Evolutionary conservation across 2,113 vertebrate species (phyloP).

Genomic region (Barbus barbus): DNA sequence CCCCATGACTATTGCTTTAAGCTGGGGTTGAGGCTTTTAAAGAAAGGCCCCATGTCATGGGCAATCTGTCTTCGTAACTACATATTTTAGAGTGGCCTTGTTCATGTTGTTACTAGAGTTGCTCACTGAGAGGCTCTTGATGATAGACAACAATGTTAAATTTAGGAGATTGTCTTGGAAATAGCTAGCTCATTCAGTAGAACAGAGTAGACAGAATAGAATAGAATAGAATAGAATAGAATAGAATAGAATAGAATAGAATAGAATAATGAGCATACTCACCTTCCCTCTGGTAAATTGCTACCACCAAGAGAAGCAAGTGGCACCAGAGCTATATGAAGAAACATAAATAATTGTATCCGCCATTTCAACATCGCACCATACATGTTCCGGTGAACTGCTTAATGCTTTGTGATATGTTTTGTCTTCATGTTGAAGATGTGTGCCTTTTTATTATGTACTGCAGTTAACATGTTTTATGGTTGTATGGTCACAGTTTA

Average conservation of each 20-base stretch:
- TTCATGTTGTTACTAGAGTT: background rate
- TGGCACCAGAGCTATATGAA: constrained; percentile 43
- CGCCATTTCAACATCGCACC: constrained; percentile 64
- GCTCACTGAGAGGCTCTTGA: background rate
- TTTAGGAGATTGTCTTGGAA: background rate
- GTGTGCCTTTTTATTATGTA: constrained; percentile 39
- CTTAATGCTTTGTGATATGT: constrained; percentile 67
- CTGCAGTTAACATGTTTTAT: background rate
- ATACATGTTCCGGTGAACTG: constrained; percentile 71
- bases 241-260: too few species aligned
- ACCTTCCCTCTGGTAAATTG: background rate
- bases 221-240: constrained; percentile 7
- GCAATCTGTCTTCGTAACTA: constrained; percentile 32
- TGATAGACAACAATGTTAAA: background rate
- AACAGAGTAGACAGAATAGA: background rate
- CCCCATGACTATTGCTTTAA: background rate
- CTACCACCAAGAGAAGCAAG: constrained; percentile 23
- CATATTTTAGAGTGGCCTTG: constrained; percentile 19
- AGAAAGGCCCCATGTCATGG: constrained; percentile 28
- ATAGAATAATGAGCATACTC: background rate
- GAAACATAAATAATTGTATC: constrained; percentile 57
- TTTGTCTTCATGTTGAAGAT: constrained; percentile 59
- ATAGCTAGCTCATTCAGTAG: background rate
- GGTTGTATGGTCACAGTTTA: background rate
- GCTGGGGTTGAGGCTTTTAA: constrained; percentile 43